A percentile compares a stretch with the other conserved stretches of the same genome.
Evolutionary conservation across 2,888 invertebrate species (phyloP).

Genomic region (Dione juno): DNA sequence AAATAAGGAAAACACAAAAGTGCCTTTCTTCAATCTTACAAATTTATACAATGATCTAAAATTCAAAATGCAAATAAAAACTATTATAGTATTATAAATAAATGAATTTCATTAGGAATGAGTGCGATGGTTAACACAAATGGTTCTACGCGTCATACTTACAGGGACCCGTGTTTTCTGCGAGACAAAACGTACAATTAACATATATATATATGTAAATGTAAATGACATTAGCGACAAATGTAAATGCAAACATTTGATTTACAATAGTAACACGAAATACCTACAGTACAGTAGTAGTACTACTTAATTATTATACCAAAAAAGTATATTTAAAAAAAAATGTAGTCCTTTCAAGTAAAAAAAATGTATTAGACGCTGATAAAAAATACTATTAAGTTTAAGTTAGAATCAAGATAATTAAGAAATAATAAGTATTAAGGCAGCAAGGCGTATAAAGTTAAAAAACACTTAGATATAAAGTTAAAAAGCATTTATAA

Average conservation of each 20-base stretch:
- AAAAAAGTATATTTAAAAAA: background rate
- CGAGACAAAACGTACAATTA: constrained; percentile 64
- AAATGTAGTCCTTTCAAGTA: too few species aligned
- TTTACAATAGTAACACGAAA: background rate
- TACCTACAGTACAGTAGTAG: too few species aligned
- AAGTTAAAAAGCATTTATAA: too few species aligned
- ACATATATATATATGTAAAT: constrained; percentile 9
- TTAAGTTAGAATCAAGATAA: background rate
- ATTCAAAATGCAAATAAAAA: background rate
- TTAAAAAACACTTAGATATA: background rate
- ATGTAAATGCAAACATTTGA: background rate
- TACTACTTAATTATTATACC: too few species aligned
- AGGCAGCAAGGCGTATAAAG: background rate
- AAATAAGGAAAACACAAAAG: too few species aligned
- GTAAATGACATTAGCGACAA: background rate
- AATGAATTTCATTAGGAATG: constrained; percentile 20
- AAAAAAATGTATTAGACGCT: too few species aligned
- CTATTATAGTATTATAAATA: background rate
- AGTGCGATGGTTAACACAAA: constrained; percentile 51
- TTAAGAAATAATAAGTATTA: background rate
- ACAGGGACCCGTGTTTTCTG: constrained; percentile 82
- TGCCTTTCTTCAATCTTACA: too few species aligned
- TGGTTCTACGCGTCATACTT: constrained; percentile 66
- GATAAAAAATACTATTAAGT: background rate
- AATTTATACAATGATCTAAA: too few species aligned